Conservation (phyloP, 1,140 invertebrate genomes). For the Ceratina japonica region DNA sequence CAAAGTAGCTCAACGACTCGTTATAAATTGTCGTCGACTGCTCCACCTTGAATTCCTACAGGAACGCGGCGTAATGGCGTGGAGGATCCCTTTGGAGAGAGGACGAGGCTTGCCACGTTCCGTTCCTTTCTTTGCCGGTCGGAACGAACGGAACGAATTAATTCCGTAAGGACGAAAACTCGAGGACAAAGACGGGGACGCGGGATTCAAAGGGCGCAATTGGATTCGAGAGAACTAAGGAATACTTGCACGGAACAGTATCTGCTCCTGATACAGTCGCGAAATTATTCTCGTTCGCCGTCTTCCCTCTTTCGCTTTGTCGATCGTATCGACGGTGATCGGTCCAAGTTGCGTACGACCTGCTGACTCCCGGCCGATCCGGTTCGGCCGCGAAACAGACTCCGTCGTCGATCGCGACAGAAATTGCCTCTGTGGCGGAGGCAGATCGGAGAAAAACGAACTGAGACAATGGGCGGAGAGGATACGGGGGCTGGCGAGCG, state of each 20-base stretch:
- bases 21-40: constrained; percentile 64
- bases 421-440: not conserved
- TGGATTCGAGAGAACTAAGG: constrained; percentile 32
- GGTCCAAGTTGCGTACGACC: no score
- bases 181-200: constrained; percentile 66
- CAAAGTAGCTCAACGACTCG: constrained; percentile 63
- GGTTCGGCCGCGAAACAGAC: not conserved
- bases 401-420: not conserved
- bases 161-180: constrained; percentile 69
- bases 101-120: constrained; percentile 46
- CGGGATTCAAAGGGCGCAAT: constrained; percentile 63
- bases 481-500: not conserved
- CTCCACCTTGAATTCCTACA: constrained; percentile 32
- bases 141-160: constrained; percentile 67
- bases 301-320: not conserved
- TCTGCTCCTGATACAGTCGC: constrained; percentile 22
- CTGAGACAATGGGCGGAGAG: not conserved
- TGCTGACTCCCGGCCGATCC: no score
- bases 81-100: constrained; percentile 5
- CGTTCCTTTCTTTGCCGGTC: constrained; percentile 49
- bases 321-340: not conserved
- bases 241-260: not conserved
- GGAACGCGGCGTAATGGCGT: constrained; percentile 43
- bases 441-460: no score
- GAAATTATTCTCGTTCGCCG: not conserved